Base-by-base conservation (phyloP, 35 echinoderm and acorn worm genomes). In the Apostichopus parvimensis region DNA sequence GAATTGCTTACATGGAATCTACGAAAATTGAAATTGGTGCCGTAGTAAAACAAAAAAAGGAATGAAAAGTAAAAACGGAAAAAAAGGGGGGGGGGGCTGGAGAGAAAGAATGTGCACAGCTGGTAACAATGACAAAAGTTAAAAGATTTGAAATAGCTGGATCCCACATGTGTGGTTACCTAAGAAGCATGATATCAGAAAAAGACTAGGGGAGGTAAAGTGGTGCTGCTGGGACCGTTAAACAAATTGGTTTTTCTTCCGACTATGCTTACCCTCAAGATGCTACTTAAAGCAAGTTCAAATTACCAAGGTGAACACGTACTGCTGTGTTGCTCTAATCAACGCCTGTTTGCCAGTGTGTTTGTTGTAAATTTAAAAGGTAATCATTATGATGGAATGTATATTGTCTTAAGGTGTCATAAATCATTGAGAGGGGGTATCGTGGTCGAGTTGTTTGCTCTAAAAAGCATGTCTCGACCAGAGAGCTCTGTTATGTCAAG, bases 301-400 rank as follows among this genome's bases (percentile, higher is more conserved):
- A 75, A 75, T 75, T 75, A 75, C 71, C 71, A 13, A 7, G 71
- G 21, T 61, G 58, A 12, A 61, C 7, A 75, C 71, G 71, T 61
- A 75, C 71, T 1, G 3, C 71, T 22, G 14, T 22, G 71, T 22
- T 22, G 21, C 7, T 75, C 15, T 75, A 75, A 75, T 75, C 71
- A 75, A 75, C 71, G 71, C 71, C 71, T 75, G 71, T 75, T 75
- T 75, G 71, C 15, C 71, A 22, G 14, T 75, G n/a, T 75, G 71
- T 75, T 75, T 75, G 71, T 75, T 75, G 71, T 75, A 75, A n/a
- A 75, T 75, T 75, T 75, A 18, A 75, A 75, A 14, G 14, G 21
- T 75, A 75, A 75, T 18, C 71, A 75, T 75, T 18, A 75, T 75
- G 71, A 75, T 75, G 71, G 71, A 75, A 75, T 75, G 71, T 75